phyloP scores from a whole-genome alignment of 2,113 vertebrate genomes.

The Pelodiscus sinensis region DNA sequence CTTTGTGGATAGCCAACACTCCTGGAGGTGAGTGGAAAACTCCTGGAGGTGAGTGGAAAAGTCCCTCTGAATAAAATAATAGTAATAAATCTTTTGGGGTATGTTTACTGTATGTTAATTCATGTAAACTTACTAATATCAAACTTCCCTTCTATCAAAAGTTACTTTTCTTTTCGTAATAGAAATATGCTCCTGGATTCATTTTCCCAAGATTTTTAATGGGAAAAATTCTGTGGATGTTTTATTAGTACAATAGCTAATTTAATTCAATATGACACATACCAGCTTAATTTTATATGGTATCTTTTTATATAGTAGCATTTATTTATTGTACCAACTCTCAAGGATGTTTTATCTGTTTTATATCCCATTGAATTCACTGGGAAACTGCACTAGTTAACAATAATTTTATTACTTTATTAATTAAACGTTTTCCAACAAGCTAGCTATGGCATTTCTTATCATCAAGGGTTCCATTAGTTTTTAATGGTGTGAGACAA shows the following conservation, averaged over 20 bases:
- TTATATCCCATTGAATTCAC: slow-evolving; percentile 86
- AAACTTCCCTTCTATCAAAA: background rate
- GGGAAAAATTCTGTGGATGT: slow-evolving; percentile 31
- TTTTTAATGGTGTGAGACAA: slow-evolving; percentile 91
- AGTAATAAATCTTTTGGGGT: background rate
- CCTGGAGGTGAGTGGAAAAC: background rate
- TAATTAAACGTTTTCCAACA: slow-evolving; percentile 91
- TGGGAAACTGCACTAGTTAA: slow-evolving; percentile 87
- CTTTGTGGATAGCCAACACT: background rate
- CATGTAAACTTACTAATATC: background rate
- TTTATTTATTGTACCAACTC: slow-evolving; percentile 82
- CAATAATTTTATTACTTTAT: slow-evolving; percentile 92
- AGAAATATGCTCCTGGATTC: slow-evolving; percentile 3
- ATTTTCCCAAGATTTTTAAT: background rate
- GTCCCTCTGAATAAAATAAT: background rate
- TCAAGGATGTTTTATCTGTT: slow-evolving; percentile 82
- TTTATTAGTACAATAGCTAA: slow-evolving; percentile 62
- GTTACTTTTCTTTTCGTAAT: background rate
- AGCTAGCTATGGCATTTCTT: slow-evolving; percentile 88
- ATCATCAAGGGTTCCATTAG: slow-evolving; percentile 91
- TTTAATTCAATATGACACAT: slow-evolving; percentile 48
- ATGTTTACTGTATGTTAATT: background rate
- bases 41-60: background rate
- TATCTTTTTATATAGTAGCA: slow-evolving; percentile 75
- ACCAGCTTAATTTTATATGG: slow-evolving; percentile 66